phyloP scores from a whole-genome alignment of 2,797 vertebrate species.

The Molossus alvarezi region DNA sequence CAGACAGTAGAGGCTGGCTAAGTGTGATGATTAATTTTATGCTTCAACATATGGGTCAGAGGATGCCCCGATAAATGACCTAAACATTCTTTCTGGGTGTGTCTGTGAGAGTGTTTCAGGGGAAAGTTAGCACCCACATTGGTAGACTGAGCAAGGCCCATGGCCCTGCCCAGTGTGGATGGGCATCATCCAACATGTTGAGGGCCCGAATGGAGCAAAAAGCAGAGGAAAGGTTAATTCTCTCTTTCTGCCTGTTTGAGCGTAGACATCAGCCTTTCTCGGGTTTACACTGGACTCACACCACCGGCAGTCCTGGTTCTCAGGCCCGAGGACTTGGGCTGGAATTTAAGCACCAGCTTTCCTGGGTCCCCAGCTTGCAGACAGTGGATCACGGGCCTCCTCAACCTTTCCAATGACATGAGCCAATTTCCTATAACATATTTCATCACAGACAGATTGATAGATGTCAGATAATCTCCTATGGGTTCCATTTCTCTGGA shows the following conservation, averaged over 20 bases:
- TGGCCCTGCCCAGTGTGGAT: not conserved
- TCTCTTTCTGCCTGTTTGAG: not conserved
- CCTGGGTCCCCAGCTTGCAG: not conserved
- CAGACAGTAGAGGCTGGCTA: not conserved
- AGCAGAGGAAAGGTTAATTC: not conserved
- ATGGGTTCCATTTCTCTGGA: not conserved
- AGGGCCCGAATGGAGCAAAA: not conserved
- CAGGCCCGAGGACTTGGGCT: not conserved
- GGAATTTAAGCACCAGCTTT: not conserved
- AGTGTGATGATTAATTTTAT: not conserved
- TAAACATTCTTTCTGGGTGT: not conserved
- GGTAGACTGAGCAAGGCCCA: not conserved
- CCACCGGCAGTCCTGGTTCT: not conserved
- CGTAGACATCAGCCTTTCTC: not conserved
- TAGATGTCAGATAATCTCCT: not conserved
- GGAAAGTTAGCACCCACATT: not conserved
- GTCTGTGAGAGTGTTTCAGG: not conserved
- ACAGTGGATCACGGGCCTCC: not conserved
- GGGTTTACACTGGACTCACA: not conserved
- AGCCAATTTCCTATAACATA: not conserved
- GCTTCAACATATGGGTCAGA: not conserved
- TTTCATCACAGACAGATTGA: not conserved
- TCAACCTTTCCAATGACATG: not conserved
- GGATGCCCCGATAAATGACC: not conserved
- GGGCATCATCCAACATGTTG: not conserved